Conservation (phyloP, 2,888 invertebrate genomes). For the Didymodactylos carnosus region DNA sequence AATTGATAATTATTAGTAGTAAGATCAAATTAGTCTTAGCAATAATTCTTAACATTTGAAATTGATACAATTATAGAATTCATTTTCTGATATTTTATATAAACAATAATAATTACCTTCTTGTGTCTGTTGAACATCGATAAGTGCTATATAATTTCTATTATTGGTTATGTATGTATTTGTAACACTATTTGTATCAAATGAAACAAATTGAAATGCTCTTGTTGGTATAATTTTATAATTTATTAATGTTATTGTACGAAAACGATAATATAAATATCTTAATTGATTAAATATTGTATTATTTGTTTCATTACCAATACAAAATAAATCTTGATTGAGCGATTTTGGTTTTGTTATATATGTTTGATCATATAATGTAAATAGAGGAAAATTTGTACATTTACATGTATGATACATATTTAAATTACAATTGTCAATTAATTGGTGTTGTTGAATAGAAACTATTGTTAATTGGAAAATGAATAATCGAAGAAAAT, state of each 20-base stretch:
- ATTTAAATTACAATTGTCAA: too few relatives aligned
- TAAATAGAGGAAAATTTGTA: not conserved
- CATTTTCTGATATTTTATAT: too few relatives aligned
- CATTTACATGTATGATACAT: slow-evolving; percentile 2
- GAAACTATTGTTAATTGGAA: not conserved
- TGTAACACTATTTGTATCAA: not conserved
- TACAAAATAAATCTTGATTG: not conserved
- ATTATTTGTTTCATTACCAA: not conserved
- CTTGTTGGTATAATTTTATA: not conserved
- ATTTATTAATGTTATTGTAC: not conserved
- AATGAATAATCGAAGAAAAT: not conserved
- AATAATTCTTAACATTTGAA: too few relatives aligned
- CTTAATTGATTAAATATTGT: not conserved
- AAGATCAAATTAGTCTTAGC: too few relatives aligned
- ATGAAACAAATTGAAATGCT: not conserved
- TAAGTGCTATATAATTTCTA: not conserved
- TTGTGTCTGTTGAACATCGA: not conserved
- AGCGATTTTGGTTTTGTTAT: not conserved
- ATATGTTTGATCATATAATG: not conserved
- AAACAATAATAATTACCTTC: too few relatives aligned
- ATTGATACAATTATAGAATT: too few relatives aligned
- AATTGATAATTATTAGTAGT: too few relatives aligned
- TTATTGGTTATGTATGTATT: not conserved
- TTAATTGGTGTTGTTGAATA: not conserved
- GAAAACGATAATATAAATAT: not conserved